phyloP scores from a whole-genome alignment of 1,140 invertebrate species.

The Orchestia grillus region DNA sequence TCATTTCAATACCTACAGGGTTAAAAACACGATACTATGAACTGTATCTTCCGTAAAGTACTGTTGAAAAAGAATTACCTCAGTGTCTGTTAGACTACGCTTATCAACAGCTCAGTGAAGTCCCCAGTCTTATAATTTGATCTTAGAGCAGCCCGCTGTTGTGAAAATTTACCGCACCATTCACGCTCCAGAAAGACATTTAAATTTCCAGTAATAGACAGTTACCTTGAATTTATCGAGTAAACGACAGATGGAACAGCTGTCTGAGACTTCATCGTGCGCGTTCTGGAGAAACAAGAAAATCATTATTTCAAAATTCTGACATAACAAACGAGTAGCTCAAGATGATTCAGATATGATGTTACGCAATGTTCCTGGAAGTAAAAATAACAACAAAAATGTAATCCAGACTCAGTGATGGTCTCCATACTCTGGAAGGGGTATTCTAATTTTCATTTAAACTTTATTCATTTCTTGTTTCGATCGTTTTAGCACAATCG shows the following conservation, averaged over 20 bases:
- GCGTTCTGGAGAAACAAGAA: not conserved
- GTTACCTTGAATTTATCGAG: conserved; percentile 17
- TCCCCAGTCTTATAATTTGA: not conserved
- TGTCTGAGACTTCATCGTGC: not conserved
- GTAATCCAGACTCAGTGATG: too few species aligned
- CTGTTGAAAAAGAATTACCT: not conserved
- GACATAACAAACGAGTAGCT: not conserved
- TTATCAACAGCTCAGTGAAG: not conserved
- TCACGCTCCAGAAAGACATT: not conserved
- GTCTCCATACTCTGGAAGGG: too few species aligned
- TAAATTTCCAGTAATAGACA: not conserved
- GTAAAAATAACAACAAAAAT: too few species aligned
- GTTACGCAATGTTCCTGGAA: too few species aligned
- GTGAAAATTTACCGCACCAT: not conserved
- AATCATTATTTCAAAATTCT: not conserved
- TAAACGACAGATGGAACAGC: not conserved
- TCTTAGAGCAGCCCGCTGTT: not conserved
- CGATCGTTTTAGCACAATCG: too few species aligned
- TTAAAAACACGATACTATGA: not conserved
- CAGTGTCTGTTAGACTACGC: not conserved
- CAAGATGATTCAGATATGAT: not conserved
- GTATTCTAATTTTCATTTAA: too few species aligned
- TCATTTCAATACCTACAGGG: not conserved
- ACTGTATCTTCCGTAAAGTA: not conserved
- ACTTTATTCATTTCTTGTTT: too few species aligned